These are phyloP conservation scores for Nerophis ophidion DNA, from an alignment of 2,113 vertebrate genomes.

Conservation along the genomic window DNA sequence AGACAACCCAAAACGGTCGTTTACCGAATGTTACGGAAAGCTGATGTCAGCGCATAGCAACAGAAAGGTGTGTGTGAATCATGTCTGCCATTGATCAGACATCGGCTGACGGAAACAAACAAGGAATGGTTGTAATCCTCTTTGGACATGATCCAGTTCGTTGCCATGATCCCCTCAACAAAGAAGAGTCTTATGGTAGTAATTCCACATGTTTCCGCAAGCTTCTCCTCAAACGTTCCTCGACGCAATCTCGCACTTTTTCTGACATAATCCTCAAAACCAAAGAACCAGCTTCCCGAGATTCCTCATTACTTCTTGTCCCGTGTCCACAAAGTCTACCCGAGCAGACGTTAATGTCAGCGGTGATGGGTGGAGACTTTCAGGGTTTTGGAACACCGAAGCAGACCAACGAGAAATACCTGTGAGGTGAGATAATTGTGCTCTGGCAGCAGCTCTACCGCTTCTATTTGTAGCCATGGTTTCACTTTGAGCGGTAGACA, in stretches of 20 bases:
- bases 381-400: conserved; percentile 35
- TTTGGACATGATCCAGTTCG: conserved; percentile 16
- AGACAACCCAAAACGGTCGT: conserved; percentile 5
- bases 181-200: background rate
- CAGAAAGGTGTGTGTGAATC: conserved; percentile 5
- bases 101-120: background rate
- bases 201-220: background rate
- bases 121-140: conserved; percentile 5
- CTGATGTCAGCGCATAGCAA: background rate
- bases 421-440: conserved; percentile 65
- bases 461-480: conserved; percentile 21
- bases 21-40: background rate
- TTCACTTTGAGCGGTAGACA: conserved; percentile 26
- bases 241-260: background rate
- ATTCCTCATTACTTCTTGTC: background rate
- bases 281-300: background rate
- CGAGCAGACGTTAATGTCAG: conserved; percentile 22
- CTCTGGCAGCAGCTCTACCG: conserved; percentile 32
- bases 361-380: conserved; percentile 38
- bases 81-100: conserved; percentile 13
- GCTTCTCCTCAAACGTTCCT: background rate
- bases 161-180: conserved; percentile 11
- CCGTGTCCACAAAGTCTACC: conserved; percentile 17
- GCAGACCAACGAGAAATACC: conserved; percentile 69
- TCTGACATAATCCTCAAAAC: conserved; percentile 15